These are phyloP conservation scores for Eulithis testata DNA, from an alignment of 2,888 invertebrate genomes.

Conservation along the genomic window DNA sequence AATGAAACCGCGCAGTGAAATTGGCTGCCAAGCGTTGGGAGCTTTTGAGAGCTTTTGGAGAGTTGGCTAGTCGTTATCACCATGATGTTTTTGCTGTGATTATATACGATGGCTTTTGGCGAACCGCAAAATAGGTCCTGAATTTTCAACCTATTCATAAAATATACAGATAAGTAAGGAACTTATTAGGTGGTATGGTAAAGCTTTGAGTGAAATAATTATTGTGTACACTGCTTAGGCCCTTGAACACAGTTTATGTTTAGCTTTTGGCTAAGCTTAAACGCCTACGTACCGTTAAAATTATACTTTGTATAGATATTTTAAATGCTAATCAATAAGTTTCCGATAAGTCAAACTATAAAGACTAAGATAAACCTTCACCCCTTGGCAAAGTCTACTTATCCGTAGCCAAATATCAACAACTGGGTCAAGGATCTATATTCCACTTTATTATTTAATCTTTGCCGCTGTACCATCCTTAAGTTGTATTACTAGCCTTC, in stretches of 20 bases:
- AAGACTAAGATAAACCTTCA: slow-evolving; percentile 19
- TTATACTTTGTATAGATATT: too few relatives aligned
- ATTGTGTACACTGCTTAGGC: too few relatives aligned
- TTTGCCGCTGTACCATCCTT: slow-evolving; percentile 12
- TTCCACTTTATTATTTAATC: slow-evolving; percentile 11
- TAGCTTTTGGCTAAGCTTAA: too few relatives aligned
- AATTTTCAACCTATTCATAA: too few relatives aligned
- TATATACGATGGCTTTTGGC: not conserved
- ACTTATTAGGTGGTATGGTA: too few relatives aligned
- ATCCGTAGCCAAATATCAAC: slow-evolving; percentile 22
- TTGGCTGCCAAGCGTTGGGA: slow-evolving; percentile 14
- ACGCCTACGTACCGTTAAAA: too few relatives aligned
- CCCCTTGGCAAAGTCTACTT: slow-evolving; percentile 17
- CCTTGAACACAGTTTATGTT: too few relatives aligned
- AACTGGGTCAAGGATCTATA: slow-evolving; percentile 22
- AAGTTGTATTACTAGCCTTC: not conserved
- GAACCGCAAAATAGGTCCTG: not conserved
- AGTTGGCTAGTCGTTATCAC: slow-evolving; percentile 12
- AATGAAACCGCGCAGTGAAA: slow-evolving; percentile 23
- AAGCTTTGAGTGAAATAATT: too few relatives aligned
- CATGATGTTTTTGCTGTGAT: not conserved
- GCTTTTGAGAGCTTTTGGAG: slow-evolving; percentile 32
- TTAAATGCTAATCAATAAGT: not conserved
- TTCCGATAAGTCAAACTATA: slow-evolving; percentile 10
- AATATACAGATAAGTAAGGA: too few relatives aligned